These are phyloP conservation scores for Neotoxoptera formosana DNA, from an alignment of 1,140 invertebrate species.

Conservation along the genomic window DNA sequence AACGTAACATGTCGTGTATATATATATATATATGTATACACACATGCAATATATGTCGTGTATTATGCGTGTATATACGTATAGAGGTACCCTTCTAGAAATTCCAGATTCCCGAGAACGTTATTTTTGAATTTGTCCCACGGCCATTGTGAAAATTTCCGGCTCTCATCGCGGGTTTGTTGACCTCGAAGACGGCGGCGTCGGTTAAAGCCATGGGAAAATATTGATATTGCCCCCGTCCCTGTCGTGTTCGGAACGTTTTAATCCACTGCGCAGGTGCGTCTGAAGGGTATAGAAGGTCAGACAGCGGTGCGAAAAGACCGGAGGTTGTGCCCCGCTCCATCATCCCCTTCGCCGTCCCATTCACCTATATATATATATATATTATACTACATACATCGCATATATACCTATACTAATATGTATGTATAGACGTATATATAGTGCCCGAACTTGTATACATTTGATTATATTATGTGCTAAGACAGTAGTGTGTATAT, in stretches of 20 bases:
- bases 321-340: conserved; percentile 26
- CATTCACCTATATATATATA: background rate
- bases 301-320: conserved; percentile 43
- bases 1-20: background rate
- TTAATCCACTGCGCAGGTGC: conserved; percentile 49
- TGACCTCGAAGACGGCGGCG: conserved; percentile 42
- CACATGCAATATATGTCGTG: no score
- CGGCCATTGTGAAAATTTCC: conserved; percentile 34
- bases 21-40: no score
- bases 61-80: background rate
- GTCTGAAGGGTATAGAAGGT: conserved; percentile 43
- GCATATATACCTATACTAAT: background rate
- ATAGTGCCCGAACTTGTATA: background rate
- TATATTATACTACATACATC: background rate
- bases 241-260: conserved; percentile 12
- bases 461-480: background rate
- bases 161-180: conserved; percentile 34
- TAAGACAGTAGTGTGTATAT: background rate
- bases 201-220: conserved; percentile 53
- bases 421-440: background rate
- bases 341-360: conserved; percentile 4
- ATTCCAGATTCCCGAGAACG: conserved; percentile 36
- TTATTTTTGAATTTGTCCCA: conserved; percentile 39
- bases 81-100: conserved; percentile 19
- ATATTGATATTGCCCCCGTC: conserved; percentile 51